A percentile compares a stretch with the other conserved stretches of the same genome.
phyloP scores from a whole-genome alignment of 1,140 invertebrate genomes.

The Tribolium madens region DNA sequence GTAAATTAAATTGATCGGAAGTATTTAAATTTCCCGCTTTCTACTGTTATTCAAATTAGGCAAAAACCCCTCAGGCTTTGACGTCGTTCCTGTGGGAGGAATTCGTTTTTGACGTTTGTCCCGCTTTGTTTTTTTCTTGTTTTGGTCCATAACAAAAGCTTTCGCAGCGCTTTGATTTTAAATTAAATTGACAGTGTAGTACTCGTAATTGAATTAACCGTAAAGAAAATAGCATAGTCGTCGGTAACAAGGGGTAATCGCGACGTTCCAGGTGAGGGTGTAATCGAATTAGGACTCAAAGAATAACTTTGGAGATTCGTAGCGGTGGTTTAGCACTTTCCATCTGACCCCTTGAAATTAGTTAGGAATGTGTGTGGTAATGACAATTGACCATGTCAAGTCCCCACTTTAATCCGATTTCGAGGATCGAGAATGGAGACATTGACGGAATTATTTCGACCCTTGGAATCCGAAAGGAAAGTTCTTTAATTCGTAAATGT shows the following conservation, averaged over 20 bases:
- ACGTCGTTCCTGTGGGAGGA: not conserved
- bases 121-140: not conserved
- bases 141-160: not conserved
- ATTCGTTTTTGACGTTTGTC: not conserved
- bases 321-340: not conserved
- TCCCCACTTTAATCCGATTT: not conserved
- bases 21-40: conserved; percentile 31
- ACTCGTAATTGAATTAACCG: conserved; percentile 20
- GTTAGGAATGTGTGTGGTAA: no score
- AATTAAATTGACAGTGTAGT: conserved; percentile 19
- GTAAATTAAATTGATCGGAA: conserved; percentile 31
- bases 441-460: not conserved
- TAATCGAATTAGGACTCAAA: conserved; percentile 26
- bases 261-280: conserved; percentile 6
- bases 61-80: not conserved
- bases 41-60: conserved; percentile 17
- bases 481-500: not conserved
- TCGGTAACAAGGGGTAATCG: conserved; percentile 22
- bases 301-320: conserved; percentile 3
- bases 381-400: not conserved
- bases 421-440: not conserved
- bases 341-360: not conserved
- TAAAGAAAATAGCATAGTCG: conserved; percentile 30
- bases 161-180: conserved; percentile 13
- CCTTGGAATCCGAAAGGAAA: not conserved